phyloP scores from a whole-genome alignment of 2,888 invertebrate genomes.

The Agrochola macilenta region DNA sequence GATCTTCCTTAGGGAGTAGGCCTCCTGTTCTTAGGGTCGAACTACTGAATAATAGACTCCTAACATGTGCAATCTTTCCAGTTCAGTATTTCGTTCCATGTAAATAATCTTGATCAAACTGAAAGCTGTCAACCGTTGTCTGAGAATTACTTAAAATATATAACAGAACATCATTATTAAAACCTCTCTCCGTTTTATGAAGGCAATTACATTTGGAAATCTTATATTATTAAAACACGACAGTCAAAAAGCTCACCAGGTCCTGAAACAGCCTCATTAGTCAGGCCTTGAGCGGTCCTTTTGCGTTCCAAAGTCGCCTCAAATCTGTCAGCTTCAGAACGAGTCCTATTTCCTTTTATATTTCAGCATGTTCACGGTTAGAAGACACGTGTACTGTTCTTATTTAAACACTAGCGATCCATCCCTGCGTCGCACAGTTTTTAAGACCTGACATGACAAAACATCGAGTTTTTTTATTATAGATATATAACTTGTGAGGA shows the following conservation, averaged over 20 bases:
- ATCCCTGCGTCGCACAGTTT: neutral
- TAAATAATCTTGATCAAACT: neutral
- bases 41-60: neutral
- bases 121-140: neutral
- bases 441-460: neutral
- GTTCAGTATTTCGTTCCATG: neutral
- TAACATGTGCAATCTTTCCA: neutral
- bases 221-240: constrained; percentile 7
- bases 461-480: no score
- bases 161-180: neutral
- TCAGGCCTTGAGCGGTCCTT: constrained; percentile 23
- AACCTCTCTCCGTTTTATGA: neutral
- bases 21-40: no score
- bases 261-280: constrained; percentile 40
- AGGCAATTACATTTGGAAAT: neutral
- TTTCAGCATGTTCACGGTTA: neutral
- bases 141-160: neutral
- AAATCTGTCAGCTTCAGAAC: constrained; percentile 49
- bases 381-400: constrained; percentile 28
- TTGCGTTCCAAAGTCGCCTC: constrained; percentile 30
- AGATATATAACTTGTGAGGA: no score
- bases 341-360: constrained; percentile 2
- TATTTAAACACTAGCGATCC: neutral
- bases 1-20: no score
- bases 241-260: constrained; percentile 6